Conservation (phyloP, 2,113 vertebrate species). For the Penelope pileata region DNA sequence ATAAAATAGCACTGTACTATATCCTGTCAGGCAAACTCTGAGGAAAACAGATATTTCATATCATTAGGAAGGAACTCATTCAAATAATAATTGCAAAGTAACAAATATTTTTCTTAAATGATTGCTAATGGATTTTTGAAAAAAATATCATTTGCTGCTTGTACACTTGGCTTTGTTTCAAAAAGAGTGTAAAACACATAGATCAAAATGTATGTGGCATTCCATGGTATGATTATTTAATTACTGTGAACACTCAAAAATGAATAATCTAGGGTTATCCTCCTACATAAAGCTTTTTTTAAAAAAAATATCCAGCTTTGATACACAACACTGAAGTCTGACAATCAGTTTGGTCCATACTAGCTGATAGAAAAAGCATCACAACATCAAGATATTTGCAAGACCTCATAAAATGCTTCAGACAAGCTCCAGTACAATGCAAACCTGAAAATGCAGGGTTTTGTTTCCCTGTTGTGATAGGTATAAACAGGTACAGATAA, state of each 20-base stretch:
- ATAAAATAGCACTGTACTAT: conserved; percentile 41
- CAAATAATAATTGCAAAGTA: conserved; percentile 24
- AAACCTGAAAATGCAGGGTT: conserved; percentile 19
- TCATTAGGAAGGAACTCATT: conserved; percentile 43
- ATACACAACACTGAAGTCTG: neutral
- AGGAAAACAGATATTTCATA: conserved; percentile 39
- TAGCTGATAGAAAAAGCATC: neutral
- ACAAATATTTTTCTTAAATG: conserved; percentile 19
- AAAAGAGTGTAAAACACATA: neutral
- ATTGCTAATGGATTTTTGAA: conserved; percentile 19
- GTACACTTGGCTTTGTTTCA: conserved; percentile 37
- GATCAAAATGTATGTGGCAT: neutral
- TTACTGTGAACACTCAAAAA: neutral
- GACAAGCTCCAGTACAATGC: neutral
- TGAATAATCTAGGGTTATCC: neutral
- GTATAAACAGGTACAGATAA: conserved; percentile 49
- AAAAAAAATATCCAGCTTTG: conserved; percentile 2
- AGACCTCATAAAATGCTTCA: neutral
- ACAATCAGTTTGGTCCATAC: neutral
- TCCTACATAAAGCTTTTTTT: neutral
- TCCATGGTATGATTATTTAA: neutral
- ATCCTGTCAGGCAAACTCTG: conserved; percentile 4
- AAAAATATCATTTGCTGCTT: conserved; percentile 29
- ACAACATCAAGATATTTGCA: conserved; percentile 10
- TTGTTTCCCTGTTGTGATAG: neutral